Conservation (phyloP, 2,113 vertebrate genomes). For the Arvicanthis niloticus region DNA sequence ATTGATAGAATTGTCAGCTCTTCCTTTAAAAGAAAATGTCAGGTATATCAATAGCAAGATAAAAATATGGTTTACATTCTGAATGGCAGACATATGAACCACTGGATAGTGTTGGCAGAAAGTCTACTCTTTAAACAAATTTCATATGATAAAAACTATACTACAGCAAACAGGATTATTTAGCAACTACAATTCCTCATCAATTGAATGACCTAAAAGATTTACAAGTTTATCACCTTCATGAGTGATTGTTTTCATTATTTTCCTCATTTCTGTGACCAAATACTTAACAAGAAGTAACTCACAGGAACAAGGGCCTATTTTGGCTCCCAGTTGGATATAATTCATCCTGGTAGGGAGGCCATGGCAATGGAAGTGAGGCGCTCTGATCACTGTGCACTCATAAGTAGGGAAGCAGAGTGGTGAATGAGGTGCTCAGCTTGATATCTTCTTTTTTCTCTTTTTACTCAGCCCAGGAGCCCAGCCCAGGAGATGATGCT, state of each 20-base stretch:
- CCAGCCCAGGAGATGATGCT: not conserved
- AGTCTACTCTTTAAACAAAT: not conserved
- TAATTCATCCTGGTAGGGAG: not conserved
- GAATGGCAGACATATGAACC: not conserved
- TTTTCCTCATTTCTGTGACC: not conserved
- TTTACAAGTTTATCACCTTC: not conserved
- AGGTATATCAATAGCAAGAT: not conserved
- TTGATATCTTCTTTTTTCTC: not conserved
- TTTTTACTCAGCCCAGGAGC: too few relatives aligned
- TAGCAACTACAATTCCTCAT: not conserved
- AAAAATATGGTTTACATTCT: not conserved
- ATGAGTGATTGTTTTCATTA: not conserved
- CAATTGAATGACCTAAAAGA: not conserved
- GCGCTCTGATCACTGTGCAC: not conserved
- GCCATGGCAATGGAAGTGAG: not conserved
- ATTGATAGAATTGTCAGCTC: not conserved
- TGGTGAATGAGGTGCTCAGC: too few relatives aligned
- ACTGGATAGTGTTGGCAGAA: not conserved
- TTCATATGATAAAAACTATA: constrained; percentile 10
- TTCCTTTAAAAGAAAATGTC: not conserved
- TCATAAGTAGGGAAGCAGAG: not conserved
- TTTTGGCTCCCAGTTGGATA: not conserved
- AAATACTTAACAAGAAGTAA: not conserved
- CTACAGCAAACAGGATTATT: not conserved
- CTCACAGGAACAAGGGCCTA: not conserved